Conservation (phyloP, 2,888 invertebrate species). For the Cerceris rybyensis region DNA sequence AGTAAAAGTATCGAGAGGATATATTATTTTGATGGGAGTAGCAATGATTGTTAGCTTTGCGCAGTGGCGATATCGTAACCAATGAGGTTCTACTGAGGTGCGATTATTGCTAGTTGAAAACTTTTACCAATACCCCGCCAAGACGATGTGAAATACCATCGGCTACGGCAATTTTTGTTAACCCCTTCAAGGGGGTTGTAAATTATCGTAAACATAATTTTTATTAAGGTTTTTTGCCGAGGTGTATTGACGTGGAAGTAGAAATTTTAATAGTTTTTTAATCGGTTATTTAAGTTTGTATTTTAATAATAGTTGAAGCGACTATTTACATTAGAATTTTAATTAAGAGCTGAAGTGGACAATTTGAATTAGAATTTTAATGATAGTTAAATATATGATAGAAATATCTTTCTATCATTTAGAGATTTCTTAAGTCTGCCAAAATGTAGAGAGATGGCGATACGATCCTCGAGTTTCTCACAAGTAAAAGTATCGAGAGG, state of each 20-base stretch:
- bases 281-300: background rate
- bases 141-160: slow-evolving; percentile 93
- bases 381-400: too few relatives aligned
- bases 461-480: slow-evolving; percentile 26
- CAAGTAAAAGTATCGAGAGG: background rate
- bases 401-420: too few relatives aligned
- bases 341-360: too few relatives aligned
- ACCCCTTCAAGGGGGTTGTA: slow-evolving; percentile 80
- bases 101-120: slow-evolving; percentile 96
- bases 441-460: slow-evolving; percentile 30
- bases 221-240: background rate
- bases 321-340: too few relatives aligned
- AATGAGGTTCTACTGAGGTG: slow-evolving; percentile 94
- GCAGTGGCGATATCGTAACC: slow-evolving; percentile 96
- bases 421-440: too few relatives aligned
- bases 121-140: slow-evolving; percentile 96
- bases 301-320: too few relatives aligned
- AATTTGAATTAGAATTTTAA: too few relatives aligned
- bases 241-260: background rate
- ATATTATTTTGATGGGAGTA: background rate
- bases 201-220: slow-evolving; percentile 46
- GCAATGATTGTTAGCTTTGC: slow-evolving; percentile 87
- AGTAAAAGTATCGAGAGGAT: background rate
- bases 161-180: slow-evolving; percentile 93
- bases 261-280: background rate